Conservation (phyloP, 2,797 vertebrate genomes). For the Austrolebias charrua region DNA sequence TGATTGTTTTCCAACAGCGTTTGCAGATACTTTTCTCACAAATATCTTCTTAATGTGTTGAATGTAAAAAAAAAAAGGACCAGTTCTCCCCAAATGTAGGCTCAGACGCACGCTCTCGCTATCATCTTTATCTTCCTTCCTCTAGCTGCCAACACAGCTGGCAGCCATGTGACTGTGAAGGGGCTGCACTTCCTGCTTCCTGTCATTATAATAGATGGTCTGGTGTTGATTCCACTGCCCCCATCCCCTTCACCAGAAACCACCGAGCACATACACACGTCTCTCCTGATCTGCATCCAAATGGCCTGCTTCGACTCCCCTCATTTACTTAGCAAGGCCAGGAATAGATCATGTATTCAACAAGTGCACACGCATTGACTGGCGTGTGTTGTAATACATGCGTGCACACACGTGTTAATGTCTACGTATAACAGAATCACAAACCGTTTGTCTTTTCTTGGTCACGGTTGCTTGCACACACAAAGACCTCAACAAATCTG, state of each 20-base stretch:
- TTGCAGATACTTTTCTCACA: slow-evolving; percentile 16
- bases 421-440: slow-evolving; percentile 5
- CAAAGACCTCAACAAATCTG: slow-evolving; percentile 5
- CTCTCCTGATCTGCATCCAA: slow-evolving; percentile 92
- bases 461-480: not conserved
- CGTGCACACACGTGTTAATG: slow-evolving; percentile 37
- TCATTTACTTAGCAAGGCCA: slow-evolving; percentile 62
- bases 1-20: slow-evolving; percentile 53
- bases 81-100: slow-evolving; percentile 1
- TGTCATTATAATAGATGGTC: slow-evolving; percentile 98
- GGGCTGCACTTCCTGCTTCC: slow-evolving; percentile 86
- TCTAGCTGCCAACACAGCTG: slow-evolving; percentile 90
- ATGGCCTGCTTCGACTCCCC: slow-evolving; percentile 69
- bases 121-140: slow-evolving; percentile 56
- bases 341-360: slow-evolving; percentile 87
- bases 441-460: not conserved
- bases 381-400: slow-evolving; percentile 26
- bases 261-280: slow-evolving; percentile 50
- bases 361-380: slow-evolving; percentile 63
- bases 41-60: slow-evolving; percentile 16
- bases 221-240: slow-evolving; percentile 94
- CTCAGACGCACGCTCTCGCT: slow-evolving; percentile 16
- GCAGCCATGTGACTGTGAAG: slow-evolving; percentile 92
- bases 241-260: slow-evolving; percentile 71
- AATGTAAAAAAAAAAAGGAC: slow-evolving; percentile 25